phyloP scores from a whole-genome alignment of 2,888 invertebrate species.

The Polymixis lichenea region DNA sequence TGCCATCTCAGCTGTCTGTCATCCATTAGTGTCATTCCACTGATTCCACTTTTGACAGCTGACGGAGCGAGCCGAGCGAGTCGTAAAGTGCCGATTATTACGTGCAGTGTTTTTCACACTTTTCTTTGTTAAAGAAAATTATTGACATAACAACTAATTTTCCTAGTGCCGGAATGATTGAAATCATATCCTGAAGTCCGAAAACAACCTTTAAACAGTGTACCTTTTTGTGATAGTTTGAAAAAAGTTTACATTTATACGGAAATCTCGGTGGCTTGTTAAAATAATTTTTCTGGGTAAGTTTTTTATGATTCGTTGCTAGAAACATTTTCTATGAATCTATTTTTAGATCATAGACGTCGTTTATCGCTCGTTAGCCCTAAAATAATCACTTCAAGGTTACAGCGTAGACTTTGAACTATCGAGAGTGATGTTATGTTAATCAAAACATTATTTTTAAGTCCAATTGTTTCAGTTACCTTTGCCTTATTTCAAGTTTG shows the following conservation, averaged over 20 bases:
- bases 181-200: not conserved
- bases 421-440: slow-evolving; percentile 16
- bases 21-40: not conserved
- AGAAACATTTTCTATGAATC: slow-evolving; percentile 42
- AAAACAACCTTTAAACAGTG: slow-evolving; percentile 12
- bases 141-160: slow-evolving; percentile 58
- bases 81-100: slow-evolving; percentile 40
- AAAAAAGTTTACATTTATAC: slow-evolving; percentile 34
- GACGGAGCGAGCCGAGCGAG: slow-evolving; percentile 8
- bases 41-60: slow-evolving; percentile 55
- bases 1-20: not conserved
- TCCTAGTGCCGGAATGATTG: slow-evolving; percentile 24
- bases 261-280: slow-evolving; percentile 52
- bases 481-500: slow-evolving; percentile 30
- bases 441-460: slow-evolving; percentile 38
- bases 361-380: slow-evolving; percentile 53
- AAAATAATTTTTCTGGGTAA: slow-evolving; percentile 49
- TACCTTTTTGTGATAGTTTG: slow-evolving; percentile 27
- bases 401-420: slow-evolving; percentile 65
- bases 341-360: slow-evolving; percentile 58
- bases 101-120: slow-evolving; percentile 59
- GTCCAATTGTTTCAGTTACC: slow-evolving; percentile 8
- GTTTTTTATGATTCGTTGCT: slow-evolving; percentile 34
- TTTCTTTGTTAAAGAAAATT: slow-evolving; percentile 61
- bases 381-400: slow-evolving; percentile 63